Conservation (phyloP, 2,888 invertebrate genomes). For the Campoplex capitator region DNA sequence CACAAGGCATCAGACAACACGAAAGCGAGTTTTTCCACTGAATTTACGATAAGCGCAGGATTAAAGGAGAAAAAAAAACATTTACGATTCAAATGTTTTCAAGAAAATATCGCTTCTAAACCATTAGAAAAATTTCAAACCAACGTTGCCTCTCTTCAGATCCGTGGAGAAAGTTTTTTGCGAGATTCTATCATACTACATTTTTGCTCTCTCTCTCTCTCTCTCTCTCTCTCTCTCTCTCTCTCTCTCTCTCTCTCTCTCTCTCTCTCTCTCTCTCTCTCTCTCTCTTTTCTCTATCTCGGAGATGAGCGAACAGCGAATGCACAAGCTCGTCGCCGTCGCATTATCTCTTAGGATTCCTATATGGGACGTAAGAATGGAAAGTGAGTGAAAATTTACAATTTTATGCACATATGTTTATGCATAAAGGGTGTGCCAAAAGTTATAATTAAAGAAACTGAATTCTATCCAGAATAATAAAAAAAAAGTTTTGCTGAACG, state of each 20-base stretch:
- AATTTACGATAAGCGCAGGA: constrained; percentile 19
- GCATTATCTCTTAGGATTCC: constrained; percentile 58
- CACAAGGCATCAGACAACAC: not conserved
- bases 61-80: constrained; percentile 22
- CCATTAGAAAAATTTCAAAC: constrained; percentile 50
- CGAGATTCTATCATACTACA: constrained; percentile 49
- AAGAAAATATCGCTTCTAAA: constrained; percentile 40
- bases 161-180: constrained; percentile 64
- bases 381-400: constrained; percentile 68
- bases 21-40: constrained; percentile 41
- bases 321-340: constrained; percentile 37
- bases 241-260: not conserved
- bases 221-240: not conserved
- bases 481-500: not conserved
- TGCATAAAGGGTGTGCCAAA: not conserved
- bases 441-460: not conserved
- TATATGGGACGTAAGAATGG: constrained; percentile 69
- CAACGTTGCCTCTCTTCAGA: constrained; percentile 29
- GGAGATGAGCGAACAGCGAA: constrained; percentile 43
- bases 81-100: not conserved
- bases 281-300: constrained; percentile 2
- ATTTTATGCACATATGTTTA: not conserved
- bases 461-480: not conserved
- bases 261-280: no score
- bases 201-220: constrained; percentile 1